Evolutionary conservation across 1,140 invertebrate genomes (phyloP).

Genomic region (Sesamia nonagrioides): DNA sequence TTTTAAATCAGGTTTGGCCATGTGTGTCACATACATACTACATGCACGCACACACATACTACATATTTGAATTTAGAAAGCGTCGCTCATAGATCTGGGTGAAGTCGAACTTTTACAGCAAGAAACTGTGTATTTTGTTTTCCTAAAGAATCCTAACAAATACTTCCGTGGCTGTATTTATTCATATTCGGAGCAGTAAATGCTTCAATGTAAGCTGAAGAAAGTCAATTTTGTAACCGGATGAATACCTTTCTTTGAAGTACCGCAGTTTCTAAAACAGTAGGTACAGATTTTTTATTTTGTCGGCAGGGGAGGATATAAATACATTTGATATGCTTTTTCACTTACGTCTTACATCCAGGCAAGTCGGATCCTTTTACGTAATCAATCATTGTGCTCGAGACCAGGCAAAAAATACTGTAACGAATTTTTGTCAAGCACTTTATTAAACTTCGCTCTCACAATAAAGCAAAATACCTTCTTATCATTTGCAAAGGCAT

Average conservation of each 20-base stretch:
- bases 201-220: not conserved
- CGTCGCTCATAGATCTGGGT: too few species aligned
- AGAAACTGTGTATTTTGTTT: not conserved
- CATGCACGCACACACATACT: too few species aligned
- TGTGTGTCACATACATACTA: not conserved
- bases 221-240: conserved; percentile 15
- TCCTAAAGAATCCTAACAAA: not conserved
- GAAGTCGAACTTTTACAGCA: not conserved
- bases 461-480: conserved; percentile 29
- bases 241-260: conserved; percentile 15
- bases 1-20: not conserved
- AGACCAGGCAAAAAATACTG: not conserved
- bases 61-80: too few species aligned
- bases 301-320: not conserved
- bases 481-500: conserved; percentile 28
- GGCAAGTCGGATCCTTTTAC: not conserved
- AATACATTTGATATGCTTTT: conserved; percentile 9
- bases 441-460: conserved; percentile 14
- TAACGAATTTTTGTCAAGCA: conserved; percentile 14
- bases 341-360: not conserved
- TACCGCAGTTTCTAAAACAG: not conserved
- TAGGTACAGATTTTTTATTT: not conserved
- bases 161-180: not conserved
- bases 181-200: not conserved
- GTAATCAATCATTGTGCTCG: conserved; percentile 14